Base-by-base conservation (phyloP, 1,140 invertebrate species). In the Linepithema humile region DNA sequence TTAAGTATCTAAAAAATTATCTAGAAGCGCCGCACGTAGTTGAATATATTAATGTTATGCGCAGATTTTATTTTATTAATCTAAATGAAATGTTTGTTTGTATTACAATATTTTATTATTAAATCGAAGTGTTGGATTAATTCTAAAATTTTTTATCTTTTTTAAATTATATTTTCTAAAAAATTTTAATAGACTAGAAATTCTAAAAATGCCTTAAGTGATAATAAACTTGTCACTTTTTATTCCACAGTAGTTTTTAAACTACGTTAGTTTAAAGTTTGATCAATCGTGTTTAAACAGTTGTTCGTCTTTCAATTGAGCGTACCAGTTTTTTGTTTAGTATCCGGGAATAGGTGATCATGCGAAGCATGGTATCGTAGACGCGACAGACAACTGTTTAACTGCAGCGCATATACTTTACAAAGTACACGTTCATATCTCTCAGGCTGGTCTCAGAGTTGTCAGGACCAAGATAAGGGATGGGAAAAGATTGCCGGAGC, bases 401-500 rank as follows among this genome's bases (percentile, higher is more conserved):
- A 73, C 20, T 45, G 5, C 53, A 29, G 9, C 10, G 29, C 35
- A n/a, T n/a, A 17, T 7, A 64, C 23, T 77, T 65, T 35, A 65
- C 9, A 48, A 62, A 65, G 6, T 45, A 29, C 43, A 0, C 48
- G 45, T 9, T 20, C 35, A 15, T 48, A 15, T 57, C 35, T 40
- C 89, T 86, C 80, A 92, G 91, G 78, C 82, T 53, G 45, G 23
- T 70, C 55, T 23, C 69, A 64, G 40, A 83, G 72, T 7, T 92
- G 91, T 65, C 55, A 43, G 15, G 75, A 89, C 82, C 50, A 70
- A 75, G 84, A 91, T 40, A 82, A 35, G 2, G 90, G 87, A 43
- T 94, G 93, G 93, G 93, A 94, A 73, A 94, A 94, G 77, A 85
- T 94, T 20, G 60, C 45, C 6, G 92, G 92, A 17, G 89, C 92